These are phyloP conservation scores for Phallusia fumigata DNA, from an alignment of 23 tunicate genomes.

Conservation along the genomic window DNA sequence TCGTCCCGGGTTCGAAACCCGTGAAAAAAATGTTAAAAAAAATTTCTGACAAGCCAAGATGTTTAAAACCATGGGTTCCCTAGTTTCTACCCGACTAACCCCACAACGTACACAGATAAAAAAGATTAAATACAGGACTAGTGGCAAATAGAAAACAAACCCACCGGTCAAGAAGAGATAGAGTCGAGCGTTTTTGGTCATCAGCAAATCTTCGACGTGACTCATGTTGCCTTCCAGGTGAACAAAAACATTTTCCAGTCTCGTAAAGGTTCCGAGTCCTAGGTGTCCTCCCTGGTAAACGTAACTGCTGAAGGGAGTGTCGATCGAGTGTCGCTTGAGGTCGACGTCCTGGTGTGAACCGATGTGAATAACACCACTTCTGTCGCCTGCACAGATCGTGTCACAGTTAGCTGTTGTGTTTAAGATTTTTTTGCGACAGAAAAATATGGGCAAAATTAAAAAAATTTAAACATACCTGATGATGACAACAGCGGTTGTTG, in stretches of 20 bases:
- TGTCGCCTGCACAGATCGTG: slow-evolving; percentile 7
- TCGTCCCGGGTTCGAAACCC: too few relatives aligned
- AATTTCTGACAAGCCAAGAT: too few relatives aligned
- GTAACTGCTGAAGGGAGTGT: slow-evolving; percentile 36
- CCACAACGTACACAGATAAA: too few relatives aligned
- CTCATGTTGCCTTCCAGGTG: slow-evolving; percentile 32
- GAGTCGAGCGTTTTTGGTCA: slow-evolving; percentile 18
- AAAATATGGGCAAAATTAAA: too few relatives aligned
- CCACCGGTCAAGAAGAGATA: slow-evolving; percentile 21
- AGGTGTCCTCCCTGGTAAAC: slow-evolving; percentile 27
- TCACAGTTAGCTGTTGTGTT: too few relatives aligned
- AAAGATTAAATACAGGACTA: not conserved
- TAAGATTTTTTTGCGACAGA: too few relatives aligned
- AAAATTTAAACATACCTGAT: too few relatives aligned
- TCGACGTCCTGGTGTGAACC: slow-evolving; percentile 27
- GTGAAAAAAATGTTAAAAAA: too few relatives aligned
- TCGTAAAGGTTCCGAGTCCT: not conserved
- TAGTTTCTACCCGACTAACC: too few relatives aligned
- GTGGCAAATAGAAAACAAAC: not conserved
- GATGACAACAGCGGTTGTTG: too few relatives aligned
- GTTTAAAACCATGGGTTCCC: too few relatives aligned
- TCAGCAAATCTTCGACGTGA: slow-evolving; percentile 16
- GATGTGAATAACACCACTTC: slow-evolving; percentile 22
- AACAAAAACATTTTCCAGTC: slow-evolving; percentile 23
- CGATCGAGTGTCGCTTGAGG: slow-evolving; percentile 15